A percentile compares a stretch with the other conserved stretches of the same genome.
Evolutionary conservation across 2,888 invertebrate species (phyloP).

Genomic region (Andricus curvator): DNA sequence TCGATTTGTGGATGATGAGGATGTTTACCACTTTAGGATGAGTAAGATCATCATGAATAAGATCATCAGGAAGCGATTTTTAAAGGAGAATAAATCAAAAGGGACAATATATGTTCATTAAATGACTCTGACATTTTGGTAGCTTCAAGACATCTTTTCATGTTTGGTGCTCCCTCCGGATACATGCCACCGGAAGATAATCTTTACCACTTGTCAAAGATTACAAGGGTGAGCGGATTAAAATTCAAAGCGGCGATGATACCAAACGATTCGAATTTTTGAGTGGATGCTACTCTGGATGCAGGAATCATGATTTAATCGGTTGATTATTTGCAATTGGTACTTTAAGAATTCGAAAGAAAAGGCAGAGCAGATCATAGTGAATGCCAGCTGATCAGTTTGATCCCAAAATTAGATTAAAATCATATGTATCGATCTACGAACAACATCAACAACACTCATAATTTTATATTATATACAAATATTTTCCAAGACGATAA

Average conservation of each 20-base stretch:
- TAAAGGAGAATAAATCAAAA: constrained; percentile 3
- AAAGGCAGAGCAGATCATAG: too few relatives aligned
- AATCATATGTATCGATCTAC: too few relatives aligned
- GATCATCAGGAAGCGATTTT: neutral
- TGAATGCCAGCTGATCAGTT: too few relatives aligned
- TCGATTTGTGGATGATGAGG: constrained; percentile 49
- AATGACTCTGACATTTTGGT: constrained; percentile 61
- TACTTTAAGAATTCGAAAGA: constrained; percentile 43
- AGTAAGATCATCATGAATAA: neutral
- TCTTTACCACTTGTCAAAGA: constrained; percentile 44
- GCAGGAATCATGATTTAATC: neutral
- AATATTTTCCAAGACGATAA: constrained; percentile 3
- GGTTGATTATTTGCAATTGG: neutral
- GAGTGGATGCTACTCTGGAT: neutral
- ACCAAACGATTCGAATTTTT: neutral
- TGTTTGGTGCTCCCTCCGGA: constrained; percentile 56
- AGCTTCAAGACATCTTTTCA: constrained; percentile 63
- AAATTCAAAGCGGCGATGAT: constrained; percentile 62
- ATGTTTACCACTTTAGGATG: constrained; percentile 48
- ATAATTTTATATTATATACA: neutral
- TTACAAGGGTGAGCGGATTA: constrained; percentile 48
- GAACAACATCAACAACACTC: too few relatives aligned
- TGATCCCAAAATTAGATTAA: too few relatives aligned
- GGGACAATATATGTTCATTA: constrained; percentile 66
- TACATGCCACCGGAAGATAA: constrained; percentile 40